Base-by-base conservation (phyloP, 2,113 vertebrate genomes). In the Nettapus auritus region DNA sequence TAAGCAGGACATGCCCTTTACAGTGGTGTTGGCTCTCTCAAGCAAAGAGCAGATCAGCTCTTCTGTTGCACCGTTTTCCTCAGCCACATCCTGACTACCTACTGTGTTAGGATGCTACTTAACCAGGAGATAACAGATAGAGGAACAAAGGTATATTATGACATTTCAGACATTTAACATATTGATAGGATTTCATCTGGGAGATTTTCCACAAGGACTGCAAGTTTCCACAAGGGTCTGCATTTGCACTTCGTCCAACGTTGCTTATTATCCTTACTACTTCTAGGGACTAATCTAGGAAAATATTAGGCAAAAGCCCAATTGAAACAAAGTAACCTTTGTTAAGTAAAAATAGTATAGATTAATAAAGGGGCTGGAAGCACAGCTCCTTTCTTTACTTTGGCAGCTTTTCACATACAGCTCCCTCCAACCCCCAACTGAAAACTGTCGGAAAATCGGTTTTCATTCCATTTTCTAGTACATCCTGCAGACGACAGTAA, bases 281-380 rank as follows among this genome's bases (percentile, higher is more conserved):
- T 69, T 48, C 31, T 10, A 73, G 63, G 77, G 71, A 56, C 4
- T 2, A 6, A 13, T 52, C 50, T 88, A 88, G 59, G 82, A 93
- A 89, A 96, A 78, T 16, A 11, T 83, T 52, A 93, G 79, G 88
- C 79, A 86, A 91, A 93, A 93, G 8, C 13, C 68, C 89, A 91
- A 80, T 3, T 31, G 78, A 93, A 96, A 95, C 68, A 95, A 89
- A 89, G 64, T 70, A 86, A 86, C 29, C 52, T 91, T 75, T 88
- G 59, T 77, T 68, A 93, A 91, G 50, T 69, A 85, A 89, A 94
- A 96, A 67, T 46, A 53, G 11, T 16, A 31, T 3, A 60, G 15
- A 74, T 86, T 95, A 88, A 93, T 89, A 91, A 89, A 81, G 34
- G n/a, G 68, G 7, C 20, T 89, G 59, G 68, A 90, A 84, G 71